These are phyloP conservation scores for Clanis bilineata DNA, from an alignment of 2,888 invertebrate genomes.

Conservation along the genomic window DNA sequence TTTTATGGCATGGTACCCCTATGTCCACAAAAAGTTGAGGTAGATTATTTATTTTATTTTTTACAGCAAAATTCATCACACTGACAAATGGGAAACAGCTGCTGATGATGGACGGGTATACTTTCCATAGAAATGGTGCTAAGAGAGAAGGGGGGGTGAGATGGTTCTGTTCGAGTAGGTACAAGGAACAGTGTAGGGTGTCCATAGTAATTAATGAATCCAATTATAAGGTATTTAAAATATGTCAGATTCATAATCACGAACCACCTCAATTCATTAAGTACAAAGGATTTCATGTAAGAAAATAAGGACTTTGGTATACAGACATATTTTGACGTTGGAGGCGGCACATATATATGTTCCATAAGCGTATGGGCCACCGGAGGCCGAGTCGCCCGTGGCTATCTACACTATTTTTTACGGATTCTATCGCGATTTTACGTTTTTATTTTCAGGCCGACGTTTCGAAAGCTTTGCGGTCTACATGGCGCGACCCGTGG, in stretches of 20 bases:
- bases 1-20: too few species aligned
- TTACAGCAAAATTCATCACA: slow-evolving; percentile 20
- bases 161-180: slow-evolving; percentile 22
- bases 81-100: slow-evolving; percentile 24
- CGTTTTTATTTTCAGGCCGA: too few species aligned
- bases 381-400: too few species aligned
- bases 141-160: slow-evolving; percentile 21
- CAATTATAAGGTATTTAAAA: slow-evolving; percentile 3
- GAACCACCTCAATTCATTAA: background rate
- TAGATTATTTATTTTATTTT: background rate
- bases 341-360: too few species aligned
- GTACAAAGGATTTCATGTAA: background rate
- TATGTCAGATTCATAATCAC: slow-evolving; percentile 13
- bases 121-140: slow-evolving; percentile 27
- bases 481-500: too few species aligned
- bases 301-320: background rate
- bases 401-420: too few species aligned
- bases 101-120: slow-evolving; percentile 31
- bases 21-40: too few species aligned
- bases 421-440: too few species aligned
- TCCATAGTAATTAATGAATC: slow-evolving; percentile 14
- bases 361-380: too few species aligned
- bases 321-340: too few species aligned
- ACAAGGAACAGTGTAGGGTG: slow-evolving; percentile 11
- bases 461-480: too few species aligned